Evolutionary conservation across 2,797 vertebrate genomes (phyloP), one percentile per base, ranked within the genome.

Genomic region (Falco berigora): DNA sequence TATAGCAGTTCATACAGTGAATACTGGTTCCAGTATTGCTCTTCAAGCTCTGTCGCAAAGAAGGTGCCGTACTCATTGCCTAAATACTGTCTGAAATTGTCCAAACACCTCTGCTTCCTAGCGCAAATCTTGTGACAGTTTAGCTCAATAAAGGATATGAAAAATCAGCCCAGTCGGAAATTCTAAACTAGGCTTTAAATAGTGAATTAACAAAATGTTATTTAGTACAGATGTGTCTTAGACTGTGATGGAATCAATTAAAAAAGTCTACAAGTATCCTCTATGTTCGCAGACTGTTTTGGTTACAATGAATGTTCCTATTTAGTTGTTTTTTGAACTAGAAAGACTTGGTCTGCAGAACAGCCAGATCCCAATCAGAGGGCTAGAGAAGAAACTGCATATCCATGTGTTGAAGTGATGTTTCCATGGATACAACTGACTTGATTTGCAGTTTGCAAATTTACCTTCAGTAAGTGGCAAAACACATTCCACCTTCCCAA

Each of bases 401-500:
- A 50, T 25, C 46, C 83, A 36, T 71, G 44, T 50, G 49, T 85
- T 84, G 79, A 92, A 82, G 56, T 82, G 86, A 72, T 25, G 88
- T 95, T 96, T 92, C 95, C 86, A 87, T 92, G 92, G 92, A 87
- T 94, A 94, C 77, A 72, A 72, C 58, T 87, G 83, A 58, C 61
- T 92, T 77, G 71, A 86, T 68, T 59, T 87, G 80, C 49, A 91
- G 86, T 72, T 93, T 89, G 68, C 61, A 94, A 85, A 93, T 93
- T 92, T 79, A 50, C 64, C 42, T 86, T 85, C 68, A 44, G 42
- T 75, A 87, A 88, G 28, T 84, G 63, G 61, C 53, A 95, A 89
- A 96, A 93, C 34, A 88, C 10, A 68, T 52, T 77, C 14, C 30
- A 68, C 69, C 56, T 85, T 81, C 40, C 28, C 68, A 77, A 77